A percentile compares a stretch with the other conserved stretches of the same genome.
These are phyloP conservation scores for Pseudococcus longispinus DNA, from an alignment of 2,888 invertebrate genomes.

Conservation along the genomic window DNA sequence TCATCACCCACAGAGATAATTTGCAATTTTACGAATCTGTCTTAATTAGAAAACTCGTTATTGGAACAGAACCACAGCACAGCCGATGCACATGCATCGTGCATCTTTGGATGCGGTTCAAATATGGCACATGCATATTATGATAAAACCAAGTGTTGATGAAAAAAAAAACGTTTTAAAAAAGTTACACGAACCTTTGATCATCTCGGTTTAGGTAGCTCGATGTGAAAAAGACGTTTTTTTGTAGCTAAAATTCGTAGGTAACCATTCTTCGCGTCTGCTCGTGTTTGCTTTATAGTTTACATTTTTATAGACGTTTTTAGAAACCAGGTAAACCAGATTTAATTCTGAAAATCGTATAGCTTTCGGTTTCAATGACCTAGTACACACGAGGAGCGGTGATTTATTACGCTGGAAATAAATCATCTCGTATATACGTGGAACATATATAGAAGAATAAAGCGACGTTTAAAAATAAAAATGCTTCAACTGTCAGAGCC, in stretches of 20 bases:
- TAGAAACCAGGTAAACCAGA: constrained; percentile 42
- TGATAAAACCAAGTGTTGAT: not conserved
- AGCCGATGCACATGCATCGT: not conserved
- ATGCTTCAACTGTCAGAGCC: not conserved
- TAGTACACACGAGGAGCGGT: not conserved
- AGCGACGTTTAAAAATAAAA: constrained; percentile 31
- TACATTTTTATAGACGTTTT: not conserved
- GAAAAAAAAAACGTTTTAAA: not conserved
- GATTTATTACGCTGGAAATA: constrained; percentile 33
- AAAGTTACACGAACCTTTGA: not conserved
- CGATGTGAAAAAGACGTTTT: not conserved
- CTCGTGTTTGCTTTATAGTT: not conserved
- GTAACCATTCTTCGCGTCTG: not conserved
- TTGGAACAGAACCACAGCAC: not conserved
- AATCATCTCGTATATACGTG: constrained; percentile 33
- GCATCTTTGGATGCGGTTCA: not conserved
- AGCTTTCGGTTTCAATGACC: constrained; percentile 39
- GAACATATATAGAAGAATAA: constrained; percentile 15
- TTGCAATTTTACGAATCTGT: not conserved
- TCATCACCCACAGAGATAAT: not conserved
- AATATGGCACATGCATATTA: not conserved
- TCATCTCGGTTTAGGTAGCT: not conserved
- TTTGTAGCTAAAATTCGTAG: not conserved
- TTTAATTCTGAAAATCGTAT: constrained; percentile 28
- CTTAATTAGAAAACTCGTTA: not conserved